Percentiles rank a stretch among this genome's conserved stretches.
Conservation (phyloP, 2,888 invertebrate genomes). For the Leucophenga montana region DNA sequence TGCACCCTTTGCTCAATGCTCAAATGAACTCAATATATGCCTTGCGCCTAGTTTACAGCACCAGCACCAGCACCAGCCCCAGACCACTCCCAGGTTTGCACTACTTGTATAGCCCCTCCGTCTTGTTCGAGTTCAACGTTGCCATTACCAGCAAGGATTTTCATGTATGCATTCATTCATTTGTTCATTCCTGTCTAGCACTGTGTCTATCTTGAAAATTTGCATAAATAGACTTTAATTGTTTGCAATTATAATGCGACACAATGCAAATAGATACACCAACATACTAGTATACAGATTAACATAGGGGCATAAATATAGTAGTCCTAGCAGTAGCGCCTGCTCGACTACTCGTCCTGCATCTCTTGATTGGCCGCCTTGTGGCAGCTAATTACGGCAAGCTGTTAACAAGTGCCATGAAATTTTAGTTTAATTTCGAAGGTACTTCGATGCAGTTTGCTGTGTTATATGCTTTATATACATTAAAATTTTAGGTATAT, state of each 20-base stretch:
- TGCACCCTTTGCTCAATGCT: conserved; percentile 32
- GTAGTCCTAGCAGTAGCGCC: too few species aligned
- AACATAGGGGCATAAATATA: conserved; percentile 20
- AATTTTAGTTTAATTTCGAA: too few species aligned
- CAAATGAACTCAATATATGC: background rate
- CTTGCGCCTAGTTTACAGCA: background rate
- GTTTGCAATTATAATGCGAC: conserved; percentile 67
- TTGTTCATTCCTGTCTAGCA: conserved; percentile 37
- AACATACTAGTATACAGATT: conserved; percentile 35
- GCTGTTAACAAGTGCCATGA: too few species aligned
- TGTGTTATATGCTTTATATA: too few species aligned
- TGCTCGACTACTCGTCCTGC: too few species aligned
- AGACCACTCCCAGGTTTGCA: background rate
- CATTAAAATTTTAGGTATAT: too few species aligned
- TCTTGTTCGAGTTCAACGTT: too few species aligned
- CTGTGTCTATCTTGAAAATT: conserved; percentile 60
- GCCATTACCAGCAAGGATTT: background rate
- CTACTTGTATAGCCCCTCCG: too few species aligned
- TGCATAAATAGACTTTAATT: conserved; percentile 70
- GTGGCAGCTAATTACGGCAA: too few species aligned
- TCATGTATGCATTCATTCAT: conserved; percentile 20
- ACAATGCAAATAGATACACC: conserved; percentile 38
- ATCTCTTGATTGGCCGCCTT: too few species aligned
- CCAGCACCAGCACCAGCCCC: too few species aligned
- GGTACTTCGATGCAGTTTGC: too few species aligned